These are phyloP conservation scores for Drosophila tripunctata DNA, from an alignment of 2,888 invertebrate species.

Conservation along the genomic window DNA sequence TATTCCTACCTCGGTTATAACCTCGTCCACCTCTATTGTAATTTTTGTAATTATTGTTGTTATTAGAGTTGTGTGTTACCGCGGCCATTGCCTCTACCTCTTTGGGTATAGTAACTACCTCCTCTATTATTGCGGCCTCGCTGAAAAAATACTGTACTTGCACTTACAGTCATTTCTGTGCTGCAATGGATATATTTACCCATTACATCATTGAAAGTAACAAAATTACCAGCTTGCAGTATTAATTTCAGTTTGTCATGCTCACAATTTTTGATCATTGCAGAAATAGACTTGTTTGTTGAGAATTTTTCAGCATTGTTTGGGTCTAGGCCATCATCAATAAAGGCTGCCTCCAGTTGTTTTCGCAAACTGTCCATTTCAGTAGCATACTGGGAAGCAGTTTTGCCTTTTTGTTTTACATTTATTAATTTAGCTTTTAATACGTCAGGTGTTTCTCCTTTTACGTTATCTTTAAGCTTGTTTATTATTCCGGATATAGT, in stretches of 20 bases:
- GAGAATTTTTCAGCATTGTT: too few relatives aligned
- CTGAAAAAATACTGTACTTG: constrained; percentile 5
- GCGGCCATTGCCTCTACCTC: constrained; percentile 10
- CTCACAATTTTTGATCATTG: background rate
- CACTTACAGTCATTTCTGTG: background rate
- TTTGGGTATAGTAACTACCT: background rate
- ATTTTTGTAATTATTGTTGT: background rate
- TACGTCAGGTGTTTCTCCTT: constrained; percentile 4
- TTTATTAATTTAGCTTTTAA: constrained; percentile 8
- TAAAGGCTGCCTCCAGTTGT: background rate
- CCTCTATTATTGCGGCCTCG: background rate
- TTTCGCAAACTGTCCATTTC: constrained; percentile 6
- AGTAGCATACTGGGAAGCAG: constrained; percentile 2
- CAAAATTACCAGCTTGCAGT: background rate
- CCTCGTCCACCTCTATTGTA: constrained; percentile 7
- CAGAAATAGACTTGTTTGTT: too few relatives aligned
- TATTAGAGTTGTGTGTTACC: constrained; percentile 4
- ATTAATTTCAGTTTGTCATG: background rate
- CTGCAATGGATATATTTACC: background rate
- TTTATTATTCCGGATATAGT: too few relatives aligned
- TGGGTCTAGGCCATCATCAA: too few relatives aligned
- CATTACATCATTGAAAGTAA: too few relatives aligned
- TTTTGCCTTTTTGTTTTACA: constrained; percentile 6
- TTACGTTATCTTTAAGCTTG: constrained; percentile 1
- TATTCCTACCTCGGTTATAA: constrained; percentile 14